Base-by-base conservation (phyloP, 2,888 invertebrate genomes). In the Dione juno region DNA sequence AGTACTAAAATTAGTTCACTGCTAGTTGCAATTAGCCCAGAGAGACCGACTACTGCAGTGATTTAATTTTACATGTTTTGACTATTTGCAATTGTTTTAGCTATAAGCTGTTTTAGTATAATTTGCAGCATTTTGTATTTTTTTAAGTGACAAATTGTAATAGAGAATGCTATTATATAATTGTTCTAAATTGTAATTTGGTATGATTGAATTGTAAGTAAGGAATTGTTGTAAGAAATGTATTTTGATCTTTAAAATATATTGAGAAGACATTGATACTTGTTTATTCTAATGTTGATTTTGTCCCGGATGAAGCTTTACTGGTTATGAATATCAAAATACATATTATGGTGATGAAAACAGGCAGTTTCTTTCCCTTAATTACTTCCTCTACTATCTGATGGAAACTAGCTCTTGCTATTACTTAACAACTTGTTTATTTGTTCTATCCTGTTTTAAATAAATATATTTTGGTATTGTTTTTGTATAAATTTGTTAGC, bases 221-320 rank as follows among this genome's bases (percentile, higher is more conserved):
- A 87, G 78, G 84, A 88, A 87, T 88, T 92, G 85, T 88, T 92
- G 85, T 89, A 88, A 90, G 87, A 91, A 91, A 88, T 91, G 89
- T 90, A 91, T 92, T 92, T 92, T 91, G 89, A 90, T 88, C 89
- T 91, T 90, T 87, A 86, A 91, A 92, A 90, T 92, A 92, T 91
- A 92, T 88, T 86, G 84, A 87, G 81, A 82, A 88, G 88, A 81
- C 79, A 83, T 82, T 80, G 79, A 77, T 67, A 75, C 81, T 75
- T 79, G 77, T 81, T 84, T 80, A 78, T 80, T 83, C 77, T 76
- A 75, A 64, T 58, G 71, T 59, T 64, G 71, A 71, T 68, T 72
- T 66, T 75, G 58, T 59, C 50, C 13, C 40, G 52, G 21, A 21
- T 45, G 45, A 61, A 61, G 28, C 61, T n/a, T 45, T 45, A 35